Evolutionary conservation across 2,888 invertebrate species (phyloP).

Genomic region (Brassicogethes aeneus): DNA sequence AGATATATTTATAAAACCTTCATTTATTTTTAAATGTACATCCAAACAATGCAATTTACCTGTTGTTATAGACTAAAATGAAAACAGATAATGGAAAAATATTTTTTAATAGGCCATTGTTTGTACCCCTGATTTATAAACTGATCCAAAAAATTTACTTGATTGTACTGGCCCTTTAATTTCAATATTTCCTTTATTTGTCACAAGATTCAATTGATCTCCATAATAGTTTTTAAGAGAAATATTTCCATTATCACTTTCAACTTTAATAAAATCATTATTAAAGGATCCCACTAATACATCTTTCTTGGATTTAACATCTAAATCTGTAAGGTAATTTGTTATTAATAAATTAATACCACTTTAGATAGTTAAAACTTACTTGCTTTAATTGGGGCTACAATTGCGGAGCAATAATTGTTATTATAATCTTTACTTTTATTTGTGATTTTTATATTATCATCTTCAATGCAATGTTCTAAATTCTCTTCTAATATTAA

Average conservation of each 20-base stretch:
- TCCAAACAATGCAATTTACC: conserved; percentile 29
- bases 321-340: conserved; percentile 30
- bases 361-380: too few species aligned
- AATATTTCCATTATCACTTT: conserved; percentile 24
- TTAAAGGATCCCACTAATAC: conserved; percentile 23
- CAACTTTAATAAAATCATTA: conserved; percentile 22
- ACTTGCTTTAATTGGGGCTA: conserved; percentile 36
- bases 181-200: conserved; percentile 27
- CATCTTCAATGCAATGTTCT: conserved; percentile 20
- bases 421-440: conserved; percentile 16
- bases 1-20: conserved; percentile 28
- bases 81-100: conserved; percentile 1
- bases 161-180: conserved; percentile 29
- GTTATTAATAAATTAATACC: too few species aligned
- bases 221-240: conserved; percentile 30
- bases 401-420: too few species aligned
- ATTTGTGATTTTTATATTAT: conserved; percentile 19
- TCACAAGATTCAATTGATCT: conserved; percentile 22
- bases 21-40: conserved; percentile 22
- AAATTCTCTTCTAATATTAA: conserved; percentile 23
- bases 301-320: conserved; percentile 22
- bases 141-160: conserved; percentile 21
- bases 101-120: not conserved
- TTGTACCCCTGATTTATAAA: conserved; percentile 26
- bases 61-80: conserved; percentile 27